Evolutionary conservation across 2,797 vertebrate genomes (phyloP).

Genomic region (Danio jaintianensis): DNA sequence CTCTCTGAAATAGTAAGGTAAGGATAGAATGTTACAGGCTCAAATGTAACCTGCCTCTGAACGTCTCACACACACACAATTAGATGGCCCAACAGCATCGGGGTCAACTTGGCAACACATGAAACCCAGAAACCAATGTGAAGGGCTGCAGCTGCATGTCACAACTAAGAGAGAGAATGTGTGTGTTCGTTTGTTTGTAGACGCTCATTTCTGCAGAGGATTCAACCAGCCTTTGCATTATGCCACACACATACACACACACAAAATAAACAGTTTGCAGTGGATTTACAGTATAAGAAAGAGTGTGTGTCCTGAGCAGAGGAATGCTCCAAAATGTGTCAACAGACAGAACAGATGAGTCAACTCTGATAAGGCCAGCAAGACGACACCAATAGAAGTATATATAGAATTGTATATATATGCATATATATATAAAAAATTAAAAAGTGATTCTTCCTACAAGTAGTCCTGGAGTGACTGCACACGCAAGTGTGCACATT

Average conservation of each 20-base stretch:
- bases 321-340: conserved; percentile 37
- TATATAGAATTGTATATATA: background rate
- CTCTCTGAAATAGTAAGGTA: conserved; percentile 40
- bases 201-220: conserved; percentile 28
- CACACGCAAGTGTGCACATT: conserved; percentile 42
- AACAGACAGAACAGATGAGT: conserved; percentile 59
- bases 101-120: conserved; percentile 9
- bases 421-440: conserved; percentile 21
- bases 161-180: conserved; percentile 12
- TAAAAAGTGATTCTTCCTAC: conserved; percentile 73
- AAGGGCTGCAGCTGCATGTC: conserved; percentile 8
- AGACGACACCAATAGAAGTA: conserved; percentile 53
- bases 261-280: conserved; percentile 19
- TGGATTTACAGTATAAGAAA: conserved; percentile 31
- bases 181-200: conserved; percentile 22
- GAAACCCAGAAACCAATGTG: background rate
- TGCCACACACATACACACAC: background rate
- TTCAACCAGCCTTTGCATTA: conserved; percentile 35
- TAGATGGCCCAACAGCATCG: conserved; percentile 7
- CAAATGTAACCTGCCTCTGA: conserved; percentile 64
- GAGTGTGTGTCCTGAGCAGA: conserved; percentile 54
- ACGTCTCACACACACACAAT: background rate
- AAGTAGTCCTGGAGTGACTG: conserved; percentile 76
- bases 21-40: conserved; percentile 10
- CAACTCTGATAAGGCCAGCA: conserved; percentile 75